A percentile compares a stretch with the other conserved stretches of the same genome.
phyloP scores from a whole-genome alignment of 2,888 invertebrate genomes.

The Laothoe populi region DNA sequence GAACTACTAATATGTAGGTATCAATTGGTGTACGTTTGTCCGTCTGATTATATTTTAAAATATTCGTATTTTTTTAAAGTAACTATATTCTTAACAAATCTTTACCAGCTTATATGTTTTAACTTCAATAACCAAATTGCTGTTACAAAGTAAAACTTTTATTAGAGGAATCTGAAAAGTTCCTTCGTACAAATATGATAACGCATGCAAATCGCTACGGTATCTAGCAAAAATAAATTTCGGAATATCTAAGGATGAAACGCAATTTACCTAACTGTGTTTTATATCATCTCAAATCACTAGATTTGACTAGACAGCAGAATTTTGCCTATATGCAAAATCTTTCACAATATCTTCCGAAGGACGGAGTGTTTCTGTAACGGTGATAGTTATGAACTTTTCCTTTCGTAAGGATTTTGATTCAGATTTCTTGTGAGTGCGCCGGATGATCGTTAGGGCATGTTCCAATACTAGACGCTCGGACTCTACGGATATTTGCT shows the following conservation, averaged over 20 bases:
- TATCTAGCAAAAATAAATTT: background rate
- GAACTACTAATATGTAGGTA: background rate
- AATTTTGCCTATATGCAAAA: background rate
- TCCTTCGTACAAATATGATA: background rate
- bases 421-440: conserved; percentile 13
- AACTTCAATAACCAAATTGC: no score
- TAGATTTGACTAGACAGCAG: background rate
- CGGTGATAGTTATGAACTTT: conserved; percentile 9
- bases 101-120: no score
- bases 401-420: conserved; percentile 10
- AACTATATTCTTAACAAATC: no score
- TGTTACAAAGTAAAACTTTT: background rate
- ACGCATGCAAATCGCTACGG: background rate
- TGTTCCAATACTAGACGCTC: conserved; percentile 5
- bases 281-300: background rate
- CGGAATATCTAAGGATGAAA: background rate
- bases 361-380: conserved; percentile 5
- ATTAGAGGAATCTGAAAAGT: background rate
- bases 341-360: background rate
- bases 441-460: conserved; percentile 13
- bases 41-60: no score
- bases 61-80: no score
- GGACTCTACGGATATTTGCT: background rate
- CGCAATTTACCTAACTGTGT: background rate
- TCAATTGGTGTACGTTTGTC: background rate